Evolutionary conservation across 1,140 invertebrate species (phyloP).

Genomic region (Hermatobates lingyangjiaoensis): DNA sequence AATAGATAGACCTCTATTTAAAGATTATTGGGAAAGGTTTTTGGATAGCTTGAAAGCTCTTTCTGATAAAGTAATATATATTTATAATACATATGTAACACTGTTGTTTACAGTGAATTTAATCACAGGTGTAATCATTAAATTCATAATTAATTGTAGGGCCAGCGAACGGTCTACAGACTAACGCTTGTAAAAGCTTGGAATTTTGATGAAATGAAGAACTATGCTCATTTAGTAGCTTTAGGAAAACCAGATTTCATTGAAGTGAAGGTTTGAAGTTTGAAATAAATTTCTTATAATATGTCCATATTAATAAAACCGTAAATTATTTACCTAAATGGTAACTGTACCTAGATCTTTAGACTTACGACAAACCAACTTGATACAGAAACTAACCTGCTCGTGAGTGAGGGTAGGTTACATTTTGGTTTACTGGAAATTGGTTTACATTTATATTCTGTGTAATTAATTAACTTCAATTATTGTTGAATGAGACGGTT

Average conservation of each 20-base stretch:
- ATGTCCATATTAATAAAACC: too few species aligned
- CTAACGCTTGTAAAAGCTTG: slow-evolving; percentile 41
- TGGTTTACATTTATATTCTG: too few species aligned
- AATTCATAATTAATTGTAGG: slow-evolving; percentile 18
- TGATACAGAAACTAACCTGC: too few species aligned
- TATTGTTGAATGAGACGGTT: too few species aligned
- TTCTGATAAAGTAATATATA: slow-evolving; percentile 24
- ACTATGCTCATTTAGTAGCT: slow-evolving; percentile 35
- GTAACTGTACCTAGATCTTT: too few species aligned
- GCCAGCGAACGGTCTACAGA: slow-evolving; percentile 42
- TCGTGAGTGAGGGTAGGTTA: too few species aligned
- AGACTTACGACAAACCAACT: too few species aligned
- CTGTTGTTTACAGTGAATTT: neutral
- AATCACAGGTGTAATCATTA: slow-evolving; percentile 6
- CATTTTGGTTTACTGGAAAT: too few species aligned
- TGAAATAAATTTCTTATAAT: too few species aligned
- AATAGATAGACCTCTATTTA: slow-evolving; percentile 41
- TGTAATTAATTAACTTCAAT: too few species aligned
- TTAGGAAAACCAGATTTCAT: slow-evolving; percentile 45
- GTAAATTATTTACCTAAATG: too few species aligned
- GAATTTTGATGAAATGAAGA: slow-evolving; percentile 39
- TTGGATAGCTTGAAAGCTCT: slow-evolving; percentile 34
- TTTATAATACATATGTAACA: slow-evolving; percentile 5
- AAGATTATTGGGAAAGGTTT: slow-evolving; percentile 43
- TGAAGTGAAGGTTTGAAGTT: slow-evolving; percentile 46